phyloP scores from a whole-genome alignment of 2,113 vertebrate genomes.

The Plotosus lineatus region DNA sequence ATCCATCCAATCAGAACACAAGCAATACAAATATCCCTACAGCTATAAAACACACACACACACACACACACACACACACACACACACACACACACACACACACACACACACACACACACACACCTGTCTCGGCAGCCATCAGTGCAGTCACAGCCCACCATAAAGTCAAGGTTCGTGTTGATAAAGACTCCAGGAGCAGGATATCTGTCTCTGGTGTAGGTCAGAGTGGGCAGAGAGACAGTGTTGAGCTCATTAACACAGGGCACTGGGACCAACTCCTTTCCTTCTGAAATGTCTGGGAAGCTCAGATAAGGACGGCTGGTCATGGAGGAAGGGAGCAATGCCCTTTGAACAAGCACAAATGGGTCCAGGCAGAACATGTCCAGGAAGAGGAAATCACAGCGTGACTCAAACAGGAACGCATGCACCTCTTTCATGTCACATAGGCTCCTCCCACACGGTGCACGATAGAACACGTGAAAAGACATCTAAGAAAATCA shows the following conservation, averaged over 20 bases:
- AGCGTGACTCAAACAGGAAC: conserved; percentile 80
- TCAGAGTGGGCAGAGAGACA: conserved; percentile 74
- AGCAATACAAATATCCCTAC: background rate
- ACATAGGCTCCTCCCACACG: conserved; percentile 80
- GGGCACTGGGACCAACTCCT: conserved; percentile 79
- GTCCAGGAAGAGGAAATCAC: conserved; percentile 83
- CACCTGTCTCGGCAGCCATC: conserved; percentile 87
- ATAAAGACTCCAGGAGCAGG: conserved; percentile 79
- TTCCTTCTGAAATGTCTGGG: conserved; percentile 79
- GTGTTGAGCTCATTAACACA: conserved; percentile 84
- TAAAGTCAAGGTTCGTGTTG: conserved; percentile 80
- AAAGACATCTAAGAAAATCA: conserved; percentile 70
- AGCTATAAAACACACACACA: background rate
- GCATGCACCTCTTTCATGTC: conserved; percentile 82
- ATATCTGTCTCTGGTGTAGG: conserved; percentile 81
- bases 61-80: background rate
- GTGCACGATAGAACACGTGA: conserved; percentile 83
- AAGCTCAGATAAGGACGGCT: conserved; percentile 79
- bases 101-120: background rate
- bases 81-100: background rate
- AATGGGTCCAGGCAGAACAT: conserved; percentile 89
- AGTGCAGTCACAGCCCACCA: conserved; percentile 84
- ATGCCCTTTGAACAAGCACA: conserved; percentile 74
- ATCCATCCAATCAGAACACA: background rate
- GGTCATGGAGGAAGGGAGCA: conserved; percentile 70